These are phyloP conservation scores for Ladona fulva DNA, from an alignment of 1,140 invertebrate species.

Conservation along the genomic window DNA sequence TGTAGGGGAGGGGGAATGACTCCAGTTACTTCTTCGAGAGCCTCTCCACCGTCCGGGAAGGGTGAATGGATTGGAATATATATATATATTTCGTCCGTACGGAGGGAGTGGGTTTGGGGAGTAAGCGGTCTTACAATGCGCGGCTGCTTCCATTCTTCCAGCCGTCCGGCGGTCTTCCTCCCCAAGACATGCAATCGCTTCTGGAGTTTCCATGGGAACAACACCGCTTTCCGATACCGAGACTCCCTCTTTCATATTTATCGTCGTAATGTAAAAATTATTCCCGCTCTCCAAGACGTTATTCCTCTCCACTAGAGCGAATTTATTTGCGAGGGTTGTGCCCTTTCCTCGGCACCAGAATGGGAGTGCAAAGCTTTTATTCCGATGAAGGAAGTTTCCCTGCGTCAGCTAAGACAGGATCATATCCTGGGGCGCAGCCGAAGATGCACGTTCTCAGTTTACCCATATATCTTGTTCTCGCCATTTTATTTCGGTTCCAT, in stretches of 20 bases:
- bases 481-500: too few species aligned
- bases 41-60: not conserved
- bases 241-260: not conserved
- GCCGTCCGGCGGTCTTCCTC: not conserved
- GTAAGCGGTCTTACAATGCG: not conserved
- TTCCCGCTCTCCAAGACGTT: not conserved
- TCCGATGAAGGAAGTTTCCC: not conserved
- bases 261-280: conserved; percentile 2
- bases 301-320: not conserved
- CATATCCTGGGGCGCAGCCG: too few species aligned
- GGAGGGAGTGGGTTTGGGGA: not conserved
- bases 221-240: not conserved
- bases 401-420: too few species aligned
- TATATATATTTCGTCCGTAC: not conserved
- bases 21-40: not conserved
- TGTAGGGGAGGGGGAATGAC: not conserved
- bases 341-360: not conserved
- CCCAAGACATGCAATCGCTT: not conserved
- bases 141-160: not conserved
- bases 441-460: too few species aligned
- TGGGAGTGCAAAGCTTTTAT: not conserved
- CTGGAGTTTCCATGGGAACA: not conserved
- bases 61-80: not conserved
- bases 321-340: not conserved
- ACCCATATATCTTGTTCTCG: too few species aligned